Evolutionary conservation across 2,797 vertebrate genomes (phyloP), one percentile per base, ranked within the genome.

Genomic region (Poecile montanus): DNA sequence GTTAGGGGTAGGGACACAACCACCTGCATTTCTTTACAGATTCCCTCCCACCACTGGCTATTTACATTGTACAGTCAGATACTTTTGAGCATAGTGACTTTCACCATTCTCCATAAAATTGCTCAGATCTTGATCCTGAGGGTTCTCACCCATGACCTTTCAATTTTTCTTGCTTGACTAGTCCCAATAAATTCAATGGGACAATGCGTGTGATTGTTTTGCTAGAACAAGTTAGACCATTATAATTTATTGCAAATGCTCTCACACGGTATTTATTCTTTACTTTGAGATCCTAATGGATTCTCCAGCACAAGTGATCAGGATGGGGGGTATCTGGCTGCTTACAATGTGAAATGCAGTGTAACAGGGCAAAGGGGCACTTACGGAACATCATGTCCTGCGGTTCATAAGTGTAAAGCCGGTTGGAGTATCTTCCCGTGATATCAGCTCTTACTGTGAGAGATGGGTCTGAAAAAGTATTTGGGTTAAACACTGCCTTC

Each of bases 391-490:
- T 74, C 48, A 98, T 66, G 53, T 98, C 98, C 86, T 97, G 97
- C 11, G 98, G 98, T 61, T 98, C 97, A 0, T 98, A 98, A 4
- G 98, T 97, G 27, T 98, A 98, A 14, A 97, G 77, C 47, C 97
- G 97, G 65, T 98, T 98, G 48, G 97, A 97, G 16, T 98, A 98
- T 93, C 96, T 97, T 94, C 98, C 98, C 27, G 96, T 97, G 91
- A 98, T 96, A 67, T 98, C 98, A 81, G 97, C 97, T 96, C 98
- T 97, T 40, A 98, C 98, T 8, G 97, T 98, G 84, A 98, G 97
- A 79, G 98, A 98, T 14, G 97, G 98, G 63, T 98, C 98, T 98
- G 96, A 40, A 93, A 97, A 95, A 91, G 57, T 10, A 83, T 89
- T n/a, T 2, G 1, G 58, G 32, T 93, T 53, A 87, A 80, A 42